Evolutionary conservation across 2,113 vertebrate genomes (phyloP).

Genomic region (rabbit (Oryctolagus cuniculus)): mOryCun1.1 NC_091441.1:92589501-92590000

Average conservation of each 20-base stretch:
- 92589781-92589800: neutral
- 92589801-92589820: too few species aligned
- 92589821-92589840: too few species aligned
- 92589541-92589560: neutral
- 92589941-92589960: too few species aligned
- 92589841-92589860: too few species aligned
- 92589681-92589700: neutral
- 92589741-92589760: neutral
- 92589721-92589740: slow-evolving; percentile 22
- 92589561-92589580: neutral
- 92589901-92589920: too few species aligned
- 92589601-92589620: neutral
- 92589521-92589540: neutral
- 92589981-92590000: too few species aligned
- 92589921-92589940: too few species aligned
- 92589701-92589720: neutral
- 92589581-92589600: neutral
- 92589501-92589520: neutral
- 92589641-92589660: neutral
- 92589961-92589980: too few species aligned
- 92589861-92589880: too few species aligned
- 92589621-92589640: neutral
- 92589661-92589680: neutral
- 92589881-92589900: too few species aligned
- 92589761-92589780: neutral